Evolutionary conservation across 1,140 invertebrate species (phyloP).

Genomic region (Batillaria attramentaria): DNA sequence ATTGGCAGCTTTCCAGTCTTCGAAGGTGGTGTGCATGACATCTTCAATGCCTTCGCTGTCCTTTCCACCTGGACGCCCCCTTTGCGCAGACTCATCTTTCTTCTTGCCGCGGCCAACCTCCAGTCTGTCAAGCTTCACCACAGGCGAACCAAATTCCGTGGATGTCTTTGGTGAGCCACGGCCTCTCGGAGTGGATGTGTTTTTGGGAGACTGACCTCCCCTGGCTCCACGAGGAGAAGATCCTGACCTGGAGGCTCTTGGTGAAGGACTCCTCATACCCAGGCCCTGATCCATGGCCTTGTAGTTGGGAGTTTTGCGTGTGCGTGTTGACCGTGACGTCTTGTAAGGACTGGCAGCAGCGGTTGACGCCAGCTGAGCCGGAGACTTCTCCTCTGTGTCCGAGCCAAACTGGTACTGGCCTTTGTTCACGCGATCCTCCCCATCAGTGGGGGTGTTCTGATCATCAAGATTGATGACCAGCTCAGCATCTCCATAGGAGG

Average conservation of each 20-base stretch:
- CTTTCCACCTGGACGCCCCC: neutral
- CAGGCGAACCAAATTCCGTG: conserved; percentile 50
- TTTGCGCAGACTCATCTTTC: conserved; percentile 12
- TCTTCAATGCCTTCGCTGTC: conserved; percentile 25
- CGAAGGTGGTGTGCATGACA: conserved; percentile 27
- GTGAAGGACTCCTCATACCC: conserved; percentile 43
- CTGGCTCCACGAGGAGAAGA: conserved; percentile 41
- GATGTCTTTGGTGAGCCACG: conserved; percentile 48
- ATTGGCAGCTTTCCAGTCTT: conserved; percentile 44
- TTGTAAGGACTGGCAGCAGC: conserved; percentile 33
- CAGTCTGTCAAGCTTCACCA: conserved; percentile 61
- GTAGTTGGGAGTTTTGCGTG: conserved; percentile 54
- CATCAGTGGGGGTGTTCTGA: conserved; percentile 32
- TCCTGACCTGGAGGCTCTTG: conserved; percentile 37
- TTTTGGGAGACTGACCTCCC: conserved; percentile 53
- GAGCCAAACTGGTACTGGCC: conserved; percentile 36
- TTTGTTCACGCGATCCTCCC: conserved; percentile 27
- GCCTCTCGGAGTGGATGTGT: conserved; percentile 46
- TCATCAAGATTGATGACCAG: conserved; percentile 45
- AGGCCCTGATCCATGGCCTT: conserved; percentile 51
- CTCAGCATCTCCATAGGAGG: conserved; percentile 42
- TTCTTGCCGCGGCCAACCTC: conserved; percentile 38
- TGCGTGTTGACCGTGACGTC: conserved; percentile 41
- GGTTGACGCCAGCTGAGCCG: conserved; percentile 14
- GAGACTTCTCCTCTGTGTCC: conserved; percentile 34